Conservation (phyloP, 2,888 invertebrate genomes). For the Scotopteryx bipunctaria region DNA sequence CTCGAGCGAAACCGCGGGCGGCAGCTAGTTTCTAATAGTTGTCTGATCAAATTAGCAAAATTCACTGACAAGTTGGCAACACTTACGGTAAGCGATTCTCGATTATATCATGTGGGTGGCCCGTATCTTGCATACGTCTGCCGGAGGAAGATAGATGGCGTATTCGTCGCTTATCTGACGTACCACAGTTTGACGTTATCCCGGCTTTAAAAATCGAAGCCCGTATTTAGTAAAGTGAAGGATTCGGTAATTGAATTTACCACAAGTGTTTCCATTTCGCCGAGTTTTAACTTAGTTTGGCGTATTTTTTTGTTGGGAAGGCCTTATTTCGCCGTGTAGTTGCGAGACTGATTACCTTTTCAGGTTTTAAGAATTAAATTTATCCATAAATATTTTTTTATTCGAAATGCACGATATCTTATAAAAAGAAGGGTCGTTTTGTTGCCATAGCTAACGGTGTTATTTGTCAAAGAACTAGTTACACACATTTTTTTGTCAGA, state of each 20-base stretch:
- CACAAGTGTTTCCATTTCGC: not conserved
- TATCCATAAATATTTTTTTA: no score
- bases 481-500: no score
- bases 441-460: no score
- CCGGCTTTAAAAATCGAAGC: conserved; percentile 56
- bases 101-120: conserved; percentile 65
- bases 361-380: no score
- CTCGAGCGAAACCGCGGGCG: no score
- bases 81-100: conserved; percentile 62
- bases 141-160: conserved; percentile 71
- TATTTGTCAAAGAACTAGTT: no score
- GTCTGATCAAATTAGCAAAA: not conserved
- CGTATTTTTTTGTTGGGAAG: no score
- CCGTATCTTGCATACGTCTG: conserved; percentile 62
- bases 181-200: conserved; percentile 55
- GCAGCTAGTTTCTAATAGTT: no score
- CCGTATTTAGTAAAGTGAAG: conserved; percentile 43
- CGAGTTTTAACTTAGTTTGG: not conserved
- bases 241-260: conserved; percentile 31
- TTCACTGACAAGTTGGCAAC: conserved; percentile 7
- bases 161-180: conserved; percentile 60
- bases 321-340: no score
- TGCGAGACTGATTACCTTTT: no score
- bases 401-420: no score
- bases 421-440: no score